These are phyloP conservation scores for Paratrypauchen microcephalus DNA, from an alignment of 2,797 vertebrate genomes.

Conservation along the genomic window DNA sequence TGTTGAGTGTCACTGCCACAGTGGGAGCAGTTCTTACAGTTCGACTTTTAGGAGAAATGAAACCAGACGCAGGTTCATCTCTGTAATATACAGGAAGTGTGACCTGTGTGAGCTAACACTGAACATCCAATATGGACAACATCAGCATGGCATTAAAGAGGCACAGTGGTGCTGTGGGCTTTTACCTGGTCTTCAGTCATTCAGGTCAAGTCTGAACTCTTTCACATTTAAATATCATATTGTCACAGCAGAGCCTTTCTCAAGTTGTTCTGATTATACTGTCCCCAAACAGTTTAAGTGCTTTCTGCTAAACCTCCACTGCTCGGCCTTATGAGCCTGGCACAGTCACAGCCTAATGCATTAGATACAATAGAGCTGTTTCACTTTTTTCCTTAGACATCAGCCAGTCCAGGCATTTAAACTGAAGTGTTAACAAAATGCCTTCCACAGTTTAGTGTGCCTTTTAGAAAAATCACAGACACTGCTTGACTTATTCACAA, in stretches of 20 bases:
- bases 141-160: conserved; percentile 71
- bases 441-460: not conserved
- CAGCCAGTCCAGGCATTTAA: conserved; percentile 8
- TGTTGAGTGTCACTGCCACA: conserved; percentile 45
- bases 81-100: conserved; percentile 82
- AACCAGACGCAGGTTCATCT: conserved; percentile 40
- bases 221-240: conserved; percentile 30
- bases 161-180: conserved; percentile 51
- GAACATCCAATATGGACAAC: conserved; percentile 99
- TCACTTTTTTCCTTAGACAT: conserved; percentile 12
- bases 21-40: conserved; percentile 44
- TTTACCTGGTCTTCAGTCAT: conserved; percentile 39
- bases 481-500: not conserved
- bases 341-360: not conserved
- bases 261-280: conserved; percentile 50
- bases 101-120: conserved; percentile 70
- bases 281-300: conserved; percentile 70
- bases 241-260: not conserved
- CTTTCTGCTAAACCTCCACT: conserved; percentile 18
- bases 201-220: conserved; percentile 37
- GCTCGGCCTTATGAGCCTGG: not conserved
- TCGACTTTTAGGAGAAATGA: conserved; percentile 19
- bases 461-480: conserved; percentile 4
- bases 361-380: not conserved
- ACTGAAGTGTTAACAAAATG: not conserved